phyloP scores from a whole-genome alignment of 2,797 vertebrate species.

The Sardinella longiceps region DNA sequence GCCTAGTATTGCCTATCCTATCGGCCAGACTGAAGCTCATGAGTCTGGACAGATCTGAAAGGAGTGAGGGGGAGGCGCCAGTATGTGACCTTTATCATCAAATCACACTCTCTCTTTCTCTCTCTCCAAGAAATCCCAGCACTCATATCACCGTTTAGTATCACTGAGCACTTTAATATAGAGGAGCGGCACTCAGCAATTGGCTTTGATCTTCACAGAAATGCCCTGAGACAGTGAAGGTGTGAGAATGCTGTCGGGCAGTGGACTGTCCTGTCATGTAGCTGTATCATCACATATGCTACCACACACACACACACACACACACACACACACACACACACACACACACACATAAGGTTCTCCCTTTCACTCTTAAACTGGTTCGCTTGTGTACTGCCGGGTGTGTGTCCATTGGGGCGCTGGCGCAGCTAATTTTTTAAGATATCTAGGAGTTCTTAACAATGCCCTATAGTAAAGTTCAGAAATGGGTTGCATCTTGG shows the following conservation, averaged over 20 bases:
- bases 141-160: neutral
- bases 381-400: no score
- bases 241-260: neutral
- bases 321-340: neutral
- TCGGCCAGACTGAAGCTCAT: constrained; percentile 23
- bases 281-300: neutral
- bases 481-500: neutral
- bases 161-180: neutral
- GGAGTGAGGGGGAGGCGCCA: neutral
- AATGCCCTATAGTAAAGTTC: neutral
- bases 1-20: neutral
- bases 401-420: neutral
- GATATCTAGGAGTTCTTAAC: neutral
- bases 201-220: neutral
- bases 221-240: neutral
- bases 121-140: neutral
- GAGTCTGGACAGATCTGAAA: neutral
- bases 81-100: constrained; percentile 1
- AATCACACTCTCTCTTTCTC: neutral
- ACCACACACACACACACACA: neutral
- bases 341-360: neutral
- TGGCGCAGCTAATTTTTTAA: neutral
- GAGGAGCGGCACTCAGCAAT: neutral
- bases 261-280: neutral
- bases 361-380: neutral